A percentile compares a stretch with the other conserved stretches of the same genome.
Evolutionary conservation across 1,140 invertebrate species (phyloP).

Genomic region (Zaprionus davidi): DNA sequence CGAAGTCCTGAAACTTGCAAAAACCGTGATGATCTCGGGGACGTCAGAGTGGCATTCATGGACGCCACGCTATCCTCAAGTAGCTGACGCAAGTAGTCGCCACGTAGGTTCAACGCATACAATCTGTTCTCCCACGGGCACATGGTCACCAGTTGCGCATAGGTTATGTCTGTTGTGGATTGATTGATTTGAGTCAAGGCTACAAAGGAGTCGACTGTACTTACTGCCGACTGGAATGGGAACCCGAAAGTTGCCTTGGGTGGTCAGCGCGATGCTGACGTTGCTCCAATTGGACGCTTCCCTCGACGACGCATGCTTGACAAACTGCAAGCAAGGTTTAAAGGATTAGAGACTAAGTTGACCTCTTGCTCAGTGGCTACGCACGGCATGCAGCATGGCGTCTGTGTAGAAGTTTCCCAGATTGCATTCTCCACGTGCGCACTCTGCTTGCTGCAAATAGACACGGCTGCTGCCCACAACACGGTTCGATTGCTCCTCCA

Average conservation of each 20-base stretch:
- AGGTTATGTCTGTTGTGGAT: constrained; percentile 86
- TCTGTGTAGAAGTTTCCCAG: constrained; percentile 91
- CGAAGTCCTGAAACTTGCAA: constrained; percentile 87
- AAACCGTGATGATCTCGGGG: constrained; percentile 83
- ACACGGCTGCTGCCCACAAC: constrained; percentile 87
- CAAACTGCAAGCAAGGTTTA: constrained; percentile 42
- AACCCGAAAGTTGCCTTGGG: constrained; percentile 67
- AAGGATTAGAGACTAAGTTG: neutral
- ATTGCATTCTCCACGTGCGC: constrained; percentile 89
- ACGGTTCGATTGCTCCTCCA: constrained; percentile 86
- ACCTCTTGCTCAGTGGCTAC: neutral
- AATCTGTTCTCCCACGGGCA: constrained; percentile 91
- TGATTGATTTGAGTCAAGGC: neutral
- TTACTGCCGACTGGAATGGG: constrained; percentile 59
- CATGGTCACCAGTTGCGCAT: constrained; percentile 88
- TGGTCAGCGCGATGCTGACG: constrained; percentile 62
- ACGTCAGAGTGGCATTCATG: constrained; percentile 79
- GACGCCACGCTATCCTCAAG: constrained; percentile 86
- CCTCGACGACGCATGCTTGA: constrained; percentile 34
- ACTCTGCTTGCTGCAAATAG: constrained; percentile 85
- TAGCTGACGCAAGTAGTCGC: constrained; percentile 86
- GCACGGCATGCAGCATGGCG: constrained; percentile 87
- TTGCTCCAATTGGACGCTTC: constrained; percentile 56
- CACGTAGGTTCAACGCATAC: constrained; percentile 87
- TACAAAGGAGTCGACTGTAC: neutral